phyloP scores from a whole-genome alignment of 1,140 invertebrate species.

The Zaprionus taronus region DNA sequence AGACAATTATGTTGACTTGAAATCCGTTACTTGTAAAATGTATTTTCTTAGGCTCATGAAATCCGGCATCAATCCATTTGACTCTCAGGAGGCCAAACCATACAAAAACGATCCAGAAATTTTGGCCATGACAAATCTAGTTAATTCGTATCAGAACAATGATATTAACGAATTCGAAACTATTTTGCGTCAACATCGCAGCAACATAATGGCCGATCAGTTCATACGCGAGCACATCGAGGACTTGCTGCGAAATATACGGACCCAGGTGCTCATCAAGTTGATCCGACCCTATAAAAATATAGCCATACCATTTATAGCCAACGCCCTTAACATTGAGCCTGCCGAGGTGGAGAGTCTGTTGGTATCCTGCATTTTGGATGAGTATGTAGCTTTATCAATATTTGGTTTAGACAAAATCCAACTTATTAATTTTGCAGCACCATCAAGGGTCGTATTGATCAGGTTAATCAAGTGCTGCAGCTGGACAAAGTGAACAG shows the following conservation, averaged over 20 bases:
- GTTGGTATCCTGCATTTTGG: constrained; percentile 99
- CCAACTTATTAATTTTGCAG: constrained; percentile 84
- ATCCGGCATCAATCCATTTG: constrained; percentile 99
- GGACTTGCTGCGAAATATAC: constrained; percentile 98
- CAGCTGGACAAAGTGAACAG: constrained; percentile 93
- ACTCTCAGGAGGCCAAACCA: constrained; percentile 99
- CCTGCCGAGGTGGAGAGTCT: constrained; percentile 98
- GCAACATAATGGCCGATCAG: constrained; percentile 99
- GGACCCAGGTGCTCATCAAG: constrained; percentile 99
- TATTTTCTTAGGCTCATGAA: constrained; percentile 93
- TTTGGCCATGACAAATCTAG: constrained; percentile 99
- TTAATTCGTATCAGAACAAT: constrained; percentile 99
- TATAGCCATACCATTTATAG: constrained; percentile 99
- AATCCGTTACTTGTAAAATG: background rate
- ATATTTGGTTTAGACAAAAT: constrained; percentile 22
- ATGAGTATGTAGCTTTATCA: constrained; percentile 88
- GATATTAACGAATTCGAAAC: constrained; percentile 99
- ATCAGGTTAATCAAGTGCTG: constrained; percentile 98
- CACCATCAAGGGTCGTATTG: constrained; percentile 98
- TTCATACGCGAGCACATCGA: constrained; percentile 99
- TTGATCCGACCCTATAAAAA: constrained; percentile 99
- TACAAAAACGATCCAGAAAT: constrained; percentile 99
- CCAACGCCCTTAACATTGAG: constrained; percentile 98
- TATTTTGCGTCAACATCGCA: constrained; percentile 97
- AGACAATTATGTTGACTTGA: constrained; percentile 15